Evolutionary conservation across 2,797 vertebrate genomes (phyloP).

Genomic region (Gadopsis marmoratus): DNA sequence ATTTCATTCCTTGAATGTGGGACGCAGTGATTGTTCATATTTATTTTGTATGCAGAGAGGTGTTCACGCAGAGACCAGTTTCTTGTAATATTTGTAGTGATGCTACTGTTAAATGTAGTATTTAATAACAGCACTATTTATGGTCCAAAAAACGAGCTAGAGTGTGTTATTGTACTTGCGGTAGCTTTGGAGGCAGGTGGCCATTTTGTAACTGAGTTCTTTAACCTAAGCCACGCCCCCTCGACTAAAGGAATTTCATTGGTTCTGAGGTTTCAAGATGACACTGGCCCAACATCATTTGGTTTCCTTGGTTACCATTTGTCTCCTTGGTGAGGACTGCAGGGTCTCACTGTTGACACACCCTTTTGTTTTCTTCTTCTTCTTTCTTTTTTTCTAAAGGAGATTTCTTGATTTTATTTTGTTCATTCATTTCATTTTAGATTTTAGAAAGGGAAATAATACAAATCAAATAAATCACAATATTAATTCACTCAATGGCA

Average conservation of each 20-base stretch:
- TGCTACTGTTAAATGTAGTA: slow-evolving; percentile 81
- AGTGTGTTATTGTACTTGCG: slow-evolving; percentile 76
- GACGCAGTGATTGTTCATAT: slow-evolving; percentile 34
- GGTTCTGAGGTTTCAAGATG: slow-evolving; percentile 76
- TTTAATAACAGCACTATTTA: slow-evolving; percentile 81
- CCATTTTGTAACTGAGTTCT: slow-evolving; percentile 75
- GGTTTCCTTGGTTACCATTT: slow-evolving; percentile 67
- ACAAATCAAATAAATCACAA: slow-evolving; percentile 86
- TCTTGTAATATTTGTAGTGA: slow-evolving; percentile 77
- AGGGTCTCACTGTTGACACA: slow-evolving; percentile 73
- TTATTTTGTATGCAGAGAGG: slow-evolving; percentile 47
- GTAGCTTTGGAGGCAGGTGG: slow-evolving; percentile 79
- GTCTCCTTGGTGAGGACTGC: slow-evolving; percentile 75
- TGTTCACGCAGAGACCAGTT: slow-evolving; percentile 72
- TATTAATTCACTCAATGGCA: slow-evolving; percentile 90
- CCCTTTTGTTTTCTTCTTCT: slow-evolving; percentile 61
- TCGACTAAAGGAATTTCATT: slow-evolving; percentile 69
- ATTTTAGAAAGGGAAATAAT: slow-evolving; percentile 86
- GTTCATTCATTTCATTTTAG: slow-evolving; percentile 84
- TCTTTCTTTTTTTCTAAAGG: slow-evolving; percentile 69
- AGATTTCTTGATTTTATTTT: slow-evolving; percentile 61
- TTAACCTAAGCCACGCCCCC: slow-evolving; percentile 72
- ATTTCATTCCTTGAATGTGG: slow-evolving; percentile 61
- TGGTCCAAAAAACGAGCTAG: slow-evolving; percentile 73
- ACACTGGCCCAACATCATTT: slow-evolving; percentile 73